phyloP scores from a whole-genome alignment of 1,140 invertebrate genomes.

The Ganaspis sp. region DNA sequence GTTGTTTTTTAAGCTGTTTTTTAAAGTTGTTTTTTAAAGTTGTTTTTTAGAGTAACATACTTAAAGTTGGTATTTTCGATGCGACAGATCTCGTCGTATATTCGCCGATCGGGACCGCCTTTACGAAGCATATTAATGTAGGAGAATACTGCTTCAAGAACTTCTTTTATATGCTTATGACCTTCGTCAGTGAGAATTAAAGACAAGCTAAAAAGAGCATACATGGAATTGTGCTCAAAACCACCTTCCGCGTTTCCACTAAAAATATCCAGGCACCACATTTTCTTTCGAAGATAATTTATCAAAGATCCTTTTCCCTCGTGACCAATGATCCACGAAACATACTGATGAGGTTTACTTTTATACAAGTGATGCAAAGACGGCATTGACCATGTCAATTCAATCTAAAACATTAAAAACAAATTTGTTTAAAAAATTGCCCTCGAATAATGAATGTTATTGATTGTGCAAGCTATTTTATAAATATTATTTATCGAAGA shows the following conservation, averaged over 20 bases:
- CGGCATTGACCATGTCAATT: constrained; percentile 89
- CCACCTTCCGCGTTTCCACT: constrained; percentile 86
- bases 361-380: constrained; percentile 84
- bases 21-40: not conserved
- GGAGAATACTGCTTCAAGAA: constrained; percentile 83
- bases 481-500: too few species aligned
- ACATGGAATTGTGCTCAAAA: constrained; percentile 85
- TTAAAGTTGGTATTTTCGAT: constrained; percentile 84
- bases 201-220: constrained; percentile 84
- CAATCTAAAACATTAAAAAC: constrained; percentile 76
- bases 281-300: constrained; percentile 87
- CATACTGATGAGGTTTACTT: constrained; percentile 86
- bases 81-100: constrained; percentile 83
- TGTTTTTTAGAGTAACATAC: constrained; percentile 39
- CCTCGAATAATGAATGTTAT: too few species aligned
- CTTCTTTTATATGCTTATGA: constrained; percentile 82
- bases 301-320: constrained; percentile 92
- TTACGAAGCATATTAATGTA: constrained; percentile 84
- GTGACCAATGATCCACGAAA: constrained; percentile 90
- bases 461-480: too few species aligned
- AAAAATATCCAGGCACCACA: constrained; percentile 89
- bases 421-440: too few species aligned
- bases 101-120: constrained; percentile 80
- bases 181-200: constrained; percentile 89
- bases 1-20: too few species aligned